Conservation (phyloP, 2,113 vertebrate genomes). For the Phasianus colchicus region DNA sequence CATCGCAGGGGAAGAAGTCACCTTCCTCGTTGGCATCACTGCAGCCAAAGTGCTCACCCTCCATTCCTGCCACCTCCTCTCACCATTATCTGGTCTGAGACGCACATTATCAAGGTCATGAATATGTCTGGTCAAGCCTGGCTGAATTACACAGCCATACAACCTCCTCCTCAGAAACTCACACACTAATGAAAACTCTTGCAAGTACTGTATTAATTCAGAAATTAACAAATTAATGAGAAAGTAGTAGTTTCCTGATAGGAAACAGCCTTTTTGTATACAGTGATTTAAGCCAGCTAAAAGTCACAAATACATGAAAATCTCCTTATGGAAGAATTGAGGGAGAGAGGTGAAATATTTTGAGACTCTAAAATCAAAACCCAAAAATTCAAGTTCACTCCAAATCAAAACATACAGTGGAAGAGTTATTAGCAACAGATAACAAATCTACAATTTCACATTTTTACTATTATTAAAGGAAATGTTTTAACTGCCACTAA, state of each 20-base stretch:
- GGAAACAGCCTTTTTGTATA: neutral
- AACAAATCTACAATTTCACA: neutral
- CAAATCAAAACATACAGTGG: neutral
- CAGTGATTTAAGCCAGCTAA: neutral
- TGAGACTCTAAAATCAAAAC: neutral
- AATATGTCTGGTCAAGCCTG: neutral
- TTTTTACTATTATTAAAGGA: neutral
- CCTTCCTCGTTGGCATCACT: neutral
- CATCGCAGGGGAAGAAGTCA: neutral
- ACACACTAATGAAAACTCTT: neutral
- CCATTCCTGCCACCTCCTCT: neutral
- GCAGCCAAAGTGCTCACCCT: neutral
- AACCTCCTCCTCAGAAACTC: neutral
- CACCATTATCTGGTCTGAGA: neutral
- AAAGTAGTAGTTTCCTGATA: neutral
- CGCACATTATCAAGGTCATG: neutral
- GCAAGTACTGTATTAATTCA: neutral
- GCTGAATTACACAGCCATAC: neutral
- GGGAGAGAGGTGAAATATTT: neutral
- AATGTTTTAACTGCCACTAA: neutral
- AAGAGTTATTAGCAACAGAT: neutral
- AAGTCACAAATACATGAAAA: conserved; percentile 1
- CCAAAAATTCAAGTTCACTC: neutral
- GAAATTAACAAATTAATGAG: neutral
- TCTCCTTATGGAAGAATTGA: neutral